Evolutionary conservation across 2,797 vertebrate genomes (phyloP), one percentile per base, ranked within the genome.

Genomic region (Acanthurus leucopareius): DNA sequence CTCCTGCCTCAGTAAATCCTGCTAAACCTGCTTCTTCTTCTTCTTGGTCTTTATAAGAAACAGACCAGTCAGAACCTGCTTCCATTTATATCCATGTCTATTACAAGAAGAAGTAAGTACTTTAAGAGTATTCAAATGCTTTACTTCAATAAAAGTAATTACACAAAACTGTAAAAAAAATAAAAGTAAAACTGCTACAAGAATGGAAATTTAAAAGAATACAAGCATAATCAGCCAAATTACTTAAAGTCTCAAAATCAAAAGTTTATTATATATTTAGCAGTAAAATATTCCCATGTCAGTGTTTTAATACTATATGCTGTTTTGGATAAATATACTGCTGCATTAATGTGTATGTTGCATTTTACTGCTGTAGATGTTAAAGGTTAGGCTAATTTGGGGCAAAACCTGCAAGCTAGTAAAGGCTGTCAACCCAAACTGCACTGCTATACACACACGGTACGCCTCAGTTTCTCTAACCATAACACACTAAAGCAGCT

Each of bases 1-100:
- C 73, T 70, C 64, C 82, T 80, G 82, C 88, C 77, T 83, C 77
- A 51, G 74, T 79, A 73, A 82, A 84, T 85, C 71, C 61, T 47
- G 65, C 73, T 78, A 57, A 81, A 77, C 49, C 81, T 79, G 53
- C 72, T 32, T 32, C 4, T 80, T 72, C 66, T 69, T 73, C 69
- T 20, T 62, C 56, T 64, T 42, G 3, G 61, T 13, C 65, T 77
- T 82, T 52, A 62, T 48, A n/a, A 71, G 2, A 71, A 61, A 59
- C 48, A 63, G 17, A 69, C 56, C 47, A 28, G 48, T 22, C 45
- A n/a, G 53, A 73, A 61, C 59, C 45, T 65, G 48, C 25, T 63
- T 73, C 75, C 44, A 80, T 72, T 71, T 49, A 75, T 60, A 47
- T n/a, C 54, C 10, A n/a, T 15, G 7, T 76, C 69, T 42, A 42